Conservation (phyloP, 2,113 vertebrate species). For the Prionailurus bengalensis region DNA sequence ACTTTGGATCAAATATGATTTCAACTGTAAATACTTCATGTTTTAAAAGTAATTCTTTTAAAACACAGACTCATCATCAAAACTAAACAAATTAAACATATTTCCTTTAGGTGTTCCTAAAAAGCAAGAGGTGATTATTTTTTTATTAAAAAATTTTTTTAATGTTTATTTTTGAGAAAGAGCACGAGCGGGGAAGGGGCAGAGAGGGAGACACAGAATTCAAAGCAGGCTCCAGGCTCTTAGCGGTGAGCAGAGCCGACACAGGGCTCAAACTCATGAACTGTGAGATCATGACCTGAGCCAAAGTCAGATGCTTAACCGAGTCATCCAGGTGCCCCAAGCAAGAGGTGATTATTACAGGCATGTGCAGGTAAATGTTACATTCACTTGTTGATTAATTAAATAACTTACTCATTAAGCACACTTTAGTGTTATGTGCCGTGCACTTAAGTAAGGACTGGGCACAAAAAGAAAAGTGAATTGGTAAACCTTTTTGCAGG, state of each 20-base stretch:
- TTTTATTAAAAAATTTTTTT: not conserved
- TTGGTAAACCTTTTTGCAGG: not conserved
- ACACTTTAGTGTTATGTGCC: not conserved
- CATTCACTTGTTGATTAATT: not conserved
- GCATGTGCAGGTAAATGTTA: not conserved
- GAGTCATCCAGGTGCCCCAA: too few relatives aligned
- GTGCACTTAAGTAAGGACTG: not conserved
- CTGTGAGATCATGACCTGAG: not conserved
- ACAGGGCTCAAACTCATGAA: not conserved
- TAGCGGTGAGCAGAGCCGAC: not conserved
- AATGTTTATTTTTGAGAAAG: not conserved
- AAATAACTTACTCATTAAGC: not conserved
- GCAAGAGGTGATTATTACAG: not conserved
- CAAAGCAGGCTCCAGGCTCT: too few relatives aligned
- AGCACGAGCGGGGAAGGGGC: not conserved
- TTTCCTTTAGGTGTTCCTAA: not conserved
- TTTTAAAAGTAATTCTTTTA: not conserved
- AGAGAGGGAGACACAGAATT: not conserved
- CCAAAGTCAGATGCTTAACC: too few relatives aligned
- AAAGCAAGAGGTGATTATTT: not conserved
- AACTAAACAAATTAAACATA: not conserved
- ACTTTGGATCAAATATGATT: not conserved
- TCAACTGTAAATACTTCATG: not conserved
- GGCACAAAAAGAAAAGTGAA: not conserved
- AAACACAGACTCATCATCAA: not conserved